Base-by-base conservation (phyloP, 2,113 vertebrate genomes). In the Lophotis ruficrista region DNA sequence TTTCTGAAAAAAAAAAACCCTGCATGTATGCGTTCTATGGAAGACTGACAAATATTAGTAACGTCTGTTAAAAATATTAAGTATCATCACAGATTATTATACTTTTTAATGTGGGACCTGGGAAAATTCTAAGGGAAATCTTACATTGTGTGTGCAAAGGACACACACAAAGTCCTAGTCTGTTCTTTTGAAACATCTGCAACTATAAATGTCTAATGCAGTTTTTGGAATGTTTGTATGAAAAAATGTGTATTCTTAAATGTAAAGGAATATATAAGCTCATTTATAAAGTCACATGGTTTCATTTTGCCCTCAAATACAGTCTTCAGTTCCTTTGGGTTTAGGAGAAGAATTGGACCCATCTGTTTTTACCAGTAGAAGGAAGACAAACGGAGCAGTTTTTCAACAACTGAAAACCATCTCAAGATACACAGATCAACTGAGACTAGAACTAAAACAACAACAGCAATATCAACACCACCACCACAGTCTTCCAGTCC, bases 331-430 rank as follows among this genome's bases (percentile, higher is more conserved):
- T 73, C 50, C 48, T 92, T 86, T 75, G 38, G 66, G 16, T 87
- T 80, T 68, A 62, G 56, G 45, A 45, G 60, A 88, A 88, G 53
- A 64, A 84, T 70, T 60, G 35, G 30, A 83, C 28, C 23, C 51
- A 38, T 93, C 60, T 86, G 47, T 31, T 94, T 87, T 93, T 68
- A 81, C 28, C 25, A 41, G 72, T 28, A 64, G 53, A 88, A 80
- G 58, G 43, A 66, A 92, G 69, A 71, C 13, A 75, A 90, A 92
- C 28, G 33, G 14, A 90, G 23, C 45, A 89, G 12, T 83, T 92
- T 87, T 95, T 88, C 71, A 73, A 25, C 56, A 90, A 90, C 58
- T n/a, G 72, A 73, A 96, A 96, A 57, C 22, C 33, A 53, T 90
- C 48, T 75, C 30, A 70, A 75, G 51, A 86, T 68, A 53, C 35